Conservation (phyloP, 2,888 invertebrate genomes). For the Tipula unca region DNA sequence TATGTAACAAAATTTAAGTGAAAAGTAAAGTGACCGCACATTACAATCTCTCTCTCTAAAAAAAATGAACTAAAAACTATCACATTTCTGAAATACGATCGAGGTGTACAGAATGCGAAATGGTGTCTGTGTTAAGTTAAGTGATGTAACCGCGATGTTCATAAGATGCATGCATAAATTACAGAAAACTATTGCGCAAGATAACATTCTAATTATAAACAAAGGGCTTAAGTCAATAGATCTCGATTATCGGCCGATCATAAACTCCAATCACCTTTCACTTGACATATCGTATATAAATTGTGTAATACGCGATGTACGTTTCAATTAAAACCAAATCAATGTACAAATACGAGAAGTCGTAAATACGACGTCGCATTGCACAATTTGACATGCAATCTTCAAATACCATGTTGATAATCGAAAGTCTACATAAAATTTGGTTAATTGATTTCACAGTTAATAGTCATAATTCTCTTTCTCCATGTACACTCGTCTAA, state of each 20-base stretch:
- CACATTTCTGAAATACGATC: not conserved
- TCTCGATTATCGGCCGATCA: not conserved
- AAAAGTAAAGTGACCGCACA: not conserved
- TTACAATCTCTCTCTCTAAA: not conserved
- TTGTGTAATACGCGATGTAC: too few species aligned
- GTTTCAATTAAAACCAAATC: too few species aligned
- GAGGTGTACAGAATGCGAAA: not conserved
- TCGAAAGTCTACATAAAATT: not conserved
- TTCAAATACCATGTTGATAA: not conserved
- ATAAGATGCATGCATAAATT: not conserved
- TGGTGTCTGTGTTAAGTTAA: not conserved
- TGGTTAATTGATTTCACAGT: not conserved
- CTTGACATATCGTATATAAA: not conserved
- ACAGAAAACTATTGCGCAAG: not conserved
- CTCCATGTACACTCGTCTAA: not conserved
- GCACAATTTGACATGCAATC: not conserved
- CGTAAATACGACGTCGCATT: too few species aligned
- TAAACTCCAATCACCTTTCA: not conserved
- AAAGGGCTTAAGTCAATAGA: not conserved
- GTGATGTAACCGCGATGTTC: not conserved
- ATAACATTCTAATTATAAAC: not conserved
- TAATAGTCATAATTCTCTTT: not conserved
- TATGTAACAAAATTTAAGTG: not conserved
- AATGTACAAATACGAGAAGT: too few species aligned
- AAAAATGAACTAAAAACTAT: not conserved